Conservation (phyloP, 2,113 vertebrate species). For the Catagonus wagneri region DNA sequence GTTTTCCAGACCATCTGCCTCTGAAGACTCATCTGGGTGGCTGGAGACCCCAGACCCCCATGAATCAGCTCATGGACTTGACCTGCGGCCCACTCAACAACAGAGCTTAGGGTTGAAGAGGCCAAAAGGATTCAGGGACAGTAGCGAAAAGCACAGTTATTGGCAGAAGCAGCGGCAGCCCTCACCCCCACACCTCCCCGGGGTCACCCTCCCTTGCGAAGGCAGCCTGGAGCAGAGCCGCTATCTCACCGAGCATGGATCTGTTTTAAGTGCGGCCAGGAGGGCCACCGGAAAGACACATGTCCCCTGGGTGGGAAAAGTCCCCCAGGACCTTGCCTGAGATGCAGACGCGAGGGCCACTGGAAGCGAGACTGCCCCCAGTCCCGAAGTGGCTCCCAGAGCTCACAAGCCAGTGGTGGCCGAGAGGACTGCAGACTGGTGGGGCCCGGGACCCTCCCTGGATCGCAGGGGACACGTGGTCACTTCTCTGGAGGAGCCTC, state of each 20-base stretch:
- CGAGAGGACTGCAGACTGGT: too few relatives aligned
- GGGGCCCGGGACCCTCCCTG: not conserved
- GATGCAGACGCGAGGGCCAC: not conserved
- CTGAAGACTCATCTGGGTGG: not conserved
- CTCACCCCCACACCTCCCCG: not conserved
- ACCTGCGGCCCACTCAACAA: not conserved
- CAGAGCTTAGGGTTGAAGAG: not conserved
- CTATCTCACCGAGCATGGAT: not conserved
- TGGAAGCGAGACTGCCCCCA: not conserved
- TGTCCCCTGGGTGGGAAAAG: not conserved
- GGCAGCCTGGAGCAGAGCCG: not conserved
- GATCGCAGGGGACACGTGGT: not conserved
- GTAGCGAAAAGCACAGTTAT: not conserved
- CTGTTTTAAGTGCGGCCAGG: not conserved
- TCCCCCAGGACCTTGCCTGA: not conserved
- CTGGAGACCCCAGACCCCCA: not conserved
- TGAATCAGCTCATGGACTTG: not conserved
- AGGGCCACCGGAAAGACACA: not conserved
- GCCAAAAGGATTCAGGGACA: not conserved
- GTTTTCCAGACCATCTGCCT: not conserved
- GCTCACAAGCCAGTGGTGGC: too few relatives aligned
- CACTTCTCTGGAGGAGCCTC: not conserved
- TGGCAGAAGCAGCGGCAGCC: not conserved
- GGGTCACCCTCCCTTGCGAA: not conserved
- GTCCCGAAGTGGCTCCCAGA: too few relatives aligned